These are phyloP conservation scores for Drosophila paracracens DNA, from an alignment of 2,888 invertebrate species.

Conservation along the genomic window DNA sequence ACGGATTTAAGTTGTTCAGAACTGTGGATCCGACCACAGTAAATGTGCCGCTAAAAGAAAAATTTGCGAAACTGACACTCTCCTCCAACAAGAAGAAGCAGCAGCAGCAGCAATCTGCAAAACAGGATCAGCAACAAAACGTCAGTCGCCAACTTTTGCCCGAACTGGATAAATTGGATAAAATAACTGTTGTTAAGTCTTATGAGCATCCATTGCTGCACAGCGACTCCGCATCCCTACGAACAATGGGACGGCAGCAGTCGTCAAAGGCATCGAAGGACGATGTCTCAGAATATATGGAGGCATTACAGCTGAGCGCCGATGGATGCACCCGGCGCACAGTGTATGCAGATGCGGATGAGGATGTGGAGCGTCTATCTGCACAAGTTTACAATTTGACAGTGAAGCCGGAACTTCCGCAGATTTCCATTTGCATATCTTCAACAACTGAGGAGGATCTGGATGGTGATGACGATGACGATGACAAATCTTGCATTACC, in stretches of 20 bases:
- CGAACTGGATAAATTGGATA: constrained; percentile 53
- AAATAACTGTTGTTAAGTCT: constrained; percentile 4
- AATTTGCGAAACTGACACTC: constrained; percentile 83
- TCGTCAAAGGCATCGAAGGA: constrained; percentile 5
- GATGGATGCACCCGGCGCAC: constrained; percentile 57
- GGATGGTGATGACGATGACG: constrained; percentile 11
- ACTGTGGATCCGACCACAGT: constrained; percentile 82
- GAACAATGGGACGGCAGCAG: constrained; percentile 13
- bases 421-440: constrained; percentile 55
- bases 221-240: constrained; percentile 36
- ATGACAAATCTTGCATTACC: constrained; percentile 57
- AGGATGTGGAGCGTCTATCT: constrained; percentile 65
- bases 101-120: constrained; percentile 16
- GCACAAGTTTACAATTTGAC: constrained; percentile 65
- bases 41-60: constrained; percentile 78
- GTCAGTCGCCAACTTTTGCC: constrained; percentile 69
- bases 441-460: constrained; percentile 45
- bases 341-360: not conserved
- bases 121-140: constrained; percentile 19
- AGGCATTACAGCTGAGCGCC: constrained; percentile 70
- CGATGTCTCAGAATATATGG: constrained; percentile 73
- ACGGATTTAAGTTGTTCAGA: constrained; percentile 77
- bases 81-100: constrained; percentile 70
- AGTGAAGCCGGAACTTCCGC: constrained; percentile 42
- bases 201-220: constrained; percentile 59